A percentile compares a stretch with the other conserved stretches of the same genome.
These are phyloP conservation scores for Lycophotia porphyrea DNA, from an alignment of 2,888 invertebrate species.

Conservation along the genomic window DNA sequence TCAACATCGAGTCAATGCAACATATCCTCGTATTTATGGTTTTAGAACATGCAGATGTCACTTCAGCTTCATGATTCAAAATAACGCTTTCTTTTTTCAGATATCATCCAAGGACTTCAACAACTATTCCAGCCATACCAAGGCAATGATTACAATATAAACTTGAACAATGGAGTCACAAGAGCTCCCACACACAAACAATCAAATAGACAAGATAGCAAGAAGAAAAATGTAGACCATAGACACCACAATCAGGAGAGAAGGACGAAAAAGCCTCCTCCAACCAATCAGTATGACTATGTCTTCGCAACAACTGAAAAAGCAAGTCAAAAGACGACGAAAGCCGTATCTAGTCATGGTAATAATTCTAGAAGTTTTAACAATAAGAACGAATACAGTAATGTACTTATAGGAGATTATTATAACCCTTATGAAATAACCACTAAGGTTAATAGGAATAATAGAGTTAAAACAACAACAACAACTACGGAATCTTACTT, in stretches of 20 bases:
- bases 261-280: conserved; percentile 41
- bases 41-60: too few species aligned
- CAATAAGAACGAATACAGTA: conserved; percentile 54
- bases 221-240: conserved; percentile 48
- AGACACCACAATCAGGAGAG: conserved; percentile 46
- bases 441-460: conserved; percentile 37
- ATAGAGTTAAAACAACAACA: conserved; percentile 26
- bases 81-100: conserved; percentile 70
- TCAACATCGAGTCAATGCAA: too few species aligned
- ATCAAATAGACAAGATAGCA: conserved; percentile 40
- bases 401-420: conserved; percentile 37
- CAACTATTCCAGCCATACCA: conserved; percentile 71
- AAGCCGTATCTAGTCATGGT: conserved; percentile 59
- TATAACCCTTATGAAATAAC: conserved; percentile 43
- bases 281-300: conserved; percentile 61
- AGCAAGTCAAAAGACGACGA: conserved; percentile 66
- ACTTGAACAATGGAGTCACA: conserved; percentile 51
- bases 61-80: background rate
- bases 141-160: conserved; percentile 33
- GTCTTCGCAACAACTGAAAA: conserved; percentile 66
- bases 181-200: conserved; percentile 48
- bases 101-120: conserved; percentile 78
- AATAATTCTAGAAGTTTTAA: conserved; percentile 38
- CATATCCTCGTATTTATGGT: too few species aligned
- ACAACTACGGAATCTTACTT: conserved; percentile 28